Evolutionary conservation across 92 coral and sea anemone genomes (phyloP).

Genomic region (Zoanthus gigantus): DNA sequence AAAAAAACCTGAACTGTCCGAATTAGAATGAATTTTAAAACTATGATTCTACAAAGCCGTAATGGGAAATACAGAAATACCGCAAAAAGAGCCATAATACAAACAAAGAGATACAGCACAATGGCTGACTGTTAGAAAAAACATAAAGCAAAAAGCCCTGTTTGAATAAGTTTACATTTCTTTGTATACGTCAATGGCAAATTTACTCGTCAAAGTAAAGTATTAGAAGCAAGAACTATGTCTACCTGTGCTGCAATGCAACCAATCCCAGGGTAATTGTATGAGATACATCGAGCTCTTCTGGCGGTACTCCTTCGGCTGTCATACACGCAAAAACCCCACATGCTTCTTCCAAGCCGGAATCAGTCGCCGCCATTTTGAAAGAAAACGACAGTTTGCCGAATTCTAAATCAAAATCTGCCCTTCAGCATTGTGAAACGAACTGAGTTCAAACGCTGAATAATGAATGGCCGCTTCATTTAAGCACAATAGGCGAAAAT

Average conservation of each 20-base stretch:
- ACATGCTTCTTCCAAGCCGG: slow-evolving; percentile 81
- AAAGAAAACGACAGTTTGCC: neutral
- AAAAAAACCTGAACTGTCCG: too few relatives aligned
- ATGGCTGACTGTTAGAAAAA: too few relatives aligned
- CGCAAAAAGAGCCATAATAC: too few relatives aligned
- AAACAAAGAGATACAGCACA: too few relatives aligned
- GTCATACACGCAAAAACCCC: slow-evolving; percentile 95
- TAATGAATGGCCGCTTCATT: neutral
- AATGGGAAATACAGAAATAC: too few relatives aligned
- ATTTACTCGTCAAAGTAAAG: neutral
- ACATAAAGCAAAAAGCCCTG: too few relatives aligned
- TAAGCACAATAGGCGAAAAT: neutral
- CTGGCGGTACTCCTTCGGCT: slow-evolving; percentile 78
- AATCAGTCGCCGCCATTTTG: slow-evolving; percentile 63
- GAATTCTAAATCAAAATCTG: neutral
- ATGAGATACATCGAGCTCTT: slow-evolving; percentile 88
- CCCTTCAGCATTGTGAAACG: neutral
- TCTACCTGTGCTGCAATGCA: slow-evolving; percentile 94
- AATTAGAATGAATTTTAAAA: too few relatives aligned
- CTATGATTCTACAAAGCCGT: too few relatives aligned
- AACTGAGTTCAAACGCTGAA: neutral
- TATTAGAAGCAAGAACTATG: neutral
- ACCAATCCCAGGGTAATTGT: slow-evolving; percentile 90
- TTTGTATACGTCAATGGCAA: neutral
- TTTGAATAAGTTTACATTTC: too few relatives aligned